Conservation (phyloP, 1,140 invertebrate species). For the Cephus cinctus region DNA sequence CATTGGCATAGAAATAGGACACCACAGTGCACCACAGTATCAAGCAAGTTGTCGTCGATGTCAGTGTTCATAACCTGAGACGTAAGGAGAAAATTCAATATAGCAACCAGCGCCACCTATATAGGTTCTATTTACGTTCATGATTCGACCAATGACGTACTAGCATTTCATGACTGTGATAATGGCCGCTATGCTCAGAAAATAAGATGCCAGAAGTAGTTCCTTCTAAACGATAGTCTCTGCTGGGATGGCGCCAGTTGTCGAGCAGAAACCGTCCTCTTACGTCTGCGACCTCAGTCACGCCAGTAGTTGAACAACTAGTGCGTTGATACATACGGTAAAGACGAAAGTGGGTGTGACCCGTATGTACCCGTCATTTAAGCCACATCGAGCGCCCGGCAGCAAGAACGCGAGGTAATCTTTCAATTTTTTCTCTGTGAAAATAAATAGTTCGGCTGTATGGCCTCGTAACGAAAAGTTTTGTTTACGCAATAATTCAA, state of each 20-base stretch:
- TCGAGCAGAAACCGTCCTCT: background rate
- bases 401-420: conserved; percentile 18
- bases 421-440: background rate
- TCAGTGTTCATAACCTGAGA: too few species aligned
- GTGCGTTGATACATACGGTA: background rate
- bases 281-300: background rate
- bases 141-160: too few species aligned
- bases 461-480: background rate
- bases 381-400: conserved; percentile 13
- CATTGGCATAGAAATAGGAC: too few species aligned
- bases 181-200: background rate
- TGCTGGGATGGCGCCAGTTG: background rate
- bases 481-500: background rate
- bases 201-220: background rate
- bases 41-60: too few species aligned
- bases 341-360: conserved; percentile 23
- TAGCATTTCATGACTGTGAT: background rate
- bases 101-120: too few species aligned
- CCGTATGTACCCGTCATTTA: background rate
- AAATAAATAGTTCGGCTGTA: conserved; percentile 1
- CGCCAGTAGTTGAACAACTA: background rate
- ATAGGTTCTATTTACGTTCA: too few species aligned
- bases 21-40: too few species aligned
- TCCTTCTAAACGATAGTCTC: background rate
- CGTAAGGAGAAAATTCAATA: too few species aligned